These are phyloP conservation scores for Halcyon smyrnensis DNA, from an alignment of 2,797 vertebrate genomes.

Conservation along the genomic window DNA sequence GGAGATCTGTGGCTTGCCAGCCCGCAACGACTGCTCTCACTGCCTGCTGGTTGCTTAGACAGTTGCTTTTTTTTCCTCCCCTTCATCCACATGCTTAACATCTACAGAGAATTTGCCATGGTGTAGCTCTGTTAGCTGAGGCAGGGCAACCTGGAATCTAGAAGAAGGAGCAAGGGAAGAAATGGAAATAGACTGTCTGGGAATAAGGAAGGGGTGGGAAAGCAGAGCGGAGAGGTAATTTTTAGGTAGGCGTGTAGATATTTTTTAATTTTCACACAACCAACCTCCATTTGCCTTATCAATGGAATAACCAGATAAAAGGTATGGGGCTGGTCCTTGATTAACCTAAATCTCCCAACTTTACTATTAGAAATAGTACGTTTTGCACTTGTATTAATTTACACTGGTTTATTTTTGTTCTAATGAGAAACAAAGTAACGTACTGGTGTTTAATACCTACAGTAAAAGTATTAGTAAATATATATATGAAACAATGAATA, in stretches of 20 bases:
- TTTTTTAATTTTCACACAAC: neutral
- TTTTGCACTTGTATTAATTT: neutral
- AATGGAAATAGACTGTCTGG: neutral
- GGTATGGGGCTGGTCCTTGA: neutral
- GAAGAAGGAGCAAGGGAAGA: neutral
- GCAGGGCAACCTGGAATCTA: neutral
- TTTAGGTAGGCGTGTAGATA: neutral
- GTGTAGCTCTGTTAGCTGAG: neutral
- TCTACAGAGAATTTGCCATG: neutral
- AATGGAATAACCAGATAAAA: neutral
- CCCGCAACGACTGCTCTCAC: neutral
- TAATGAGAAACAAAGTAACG: neutral
- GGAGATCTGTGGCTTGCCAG: neutral
- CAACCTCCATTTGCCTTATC: neutral
- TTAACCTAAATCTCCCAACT: neutral
- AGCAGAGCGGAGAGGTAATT: neutral
- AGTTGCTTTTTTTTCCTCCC: neutral
- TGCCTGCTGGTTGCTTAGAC: neutral
- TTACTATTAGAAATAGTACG: neutral
- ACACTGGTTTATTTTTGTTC: neutral
- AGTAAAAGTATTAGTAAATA: neutral
- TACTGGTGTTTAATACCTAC: neutral
- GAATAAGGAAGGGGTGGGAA: neutral
- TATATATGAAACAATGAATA: neutral
- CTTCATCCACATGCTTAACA: neutral